Base-by-base conservation (phyloP, 1,140 invertebrate genomes). In the Saccostrea echinata region DNA sequence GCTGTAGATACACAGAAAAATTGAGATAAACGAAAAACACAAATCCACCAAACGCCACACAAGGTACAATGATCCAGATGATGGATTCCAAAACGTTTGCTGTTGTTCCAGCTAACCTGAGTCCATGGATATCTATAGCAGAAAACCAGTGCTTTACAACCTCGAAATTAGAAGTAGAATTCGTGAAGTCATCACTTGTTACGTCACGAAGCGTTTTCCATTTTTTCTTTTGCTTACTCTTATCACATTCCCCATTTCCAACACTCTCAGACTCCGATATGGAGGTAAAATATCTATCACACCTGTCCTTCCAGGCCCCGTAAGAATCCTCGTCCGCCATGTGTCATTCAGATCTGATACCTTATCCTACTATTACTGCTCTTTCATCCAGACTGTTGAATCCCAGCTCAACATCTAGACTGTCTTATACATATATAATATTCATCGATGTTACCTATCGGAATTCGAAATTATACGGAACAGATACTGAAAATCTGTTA, bases 261-360 rank as follows among this genome's bases (percentile, higher is more conserved):
- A 85, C 76, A 64, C 85, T 85, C 13, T 88, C 87, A 8, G 57
- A 85, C 52, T 88, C 87, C 51, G 87, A 85, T 35, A 88, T 52
- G 11, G 87, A 88, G 35, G 84, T 88, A 82, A 88, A 88, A 24
- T 88, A 88, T 82, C 87, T 80, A 61, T 88, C 87, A 71, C 87
- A 88, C 35, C 87, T 88, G 18, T 88, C 84, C 33, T 88, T 71
- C 87, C 87, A 88, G 18, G 84, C 81, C 13, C 55, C 57, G 12
- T 57, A 80, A 0, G 64, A 52, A 51, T 64, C 86, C 27, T 76
- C 68, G 52, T 86, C 80, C 76, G 13, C 68, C 68, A 76, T 76
- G 11, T 3, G 18, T 6, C 55, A 0, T 61, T 13, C 55, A 61
- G 18, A n/a, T 61, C n/a, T 61, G 0, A 61, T n/a, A 43, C 4